phyloP scores from a whole-genome alignment of 2,113 vertebrate genomes.

The Salvelinus fontinalis region DNA sequence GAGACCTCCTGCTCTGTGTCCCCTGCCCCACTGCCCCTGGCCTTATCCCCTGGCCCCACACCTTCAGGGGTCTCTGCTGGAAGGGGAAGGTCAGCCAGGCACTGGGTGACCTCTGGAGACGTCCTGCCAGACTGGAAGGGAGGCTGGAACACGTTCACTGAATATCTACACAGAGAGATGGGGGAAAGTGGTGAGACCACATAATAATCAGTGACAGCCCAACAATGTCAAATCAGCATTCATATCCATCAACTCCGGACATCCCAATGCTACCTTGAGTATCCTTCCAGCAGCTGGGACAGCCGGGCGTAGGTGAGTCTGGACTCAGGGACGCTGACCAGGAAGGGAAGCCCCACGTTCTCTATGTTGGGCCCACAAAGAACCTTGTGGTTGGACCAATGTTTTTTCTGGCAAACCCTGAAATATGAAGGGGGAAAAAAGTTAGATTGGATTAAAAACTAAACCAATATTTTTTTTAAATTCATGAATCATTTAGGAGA shows the following conservation, averaged over 20 bases:
- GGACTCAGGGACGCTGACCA: conserved; percentile 91
- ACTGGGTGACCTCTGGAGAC: conserved; percentile 79
- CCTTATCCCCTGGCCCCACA: conserved; percentile 43
- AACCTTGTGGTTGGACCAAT: conserved; percentile 91
- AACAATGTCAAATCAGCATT: background rate
- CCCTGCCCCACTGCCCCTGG: conserved; percentile 25
- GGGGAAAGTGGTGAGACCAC: no score
- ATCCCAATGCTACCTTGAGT: conserved; percentile 79
- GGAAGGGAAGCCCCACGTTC: conserved; percentile 92
- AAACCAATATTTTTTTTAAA: no score
- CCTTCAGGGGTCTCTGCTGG: conserved; percentile 59
- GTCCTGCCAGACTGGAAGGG: conserved; percentile 89
- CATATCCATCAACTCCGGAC: no score
- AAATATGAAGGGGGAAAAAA: background rate
- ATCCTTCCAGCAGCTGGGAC: conserved; percentile 90
- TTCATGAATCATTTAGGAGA: no score
- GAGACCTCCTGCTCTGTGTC: conserved; percentile 20
- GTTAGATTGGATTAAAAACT: background rate
- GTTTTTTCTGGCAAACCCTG: conserved; percentile 91
- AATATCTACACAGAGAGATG: conserved; percentile 75
- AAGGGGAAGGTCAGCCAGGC: conserved; percentile 64
- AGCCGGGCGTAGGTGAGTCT: conserved; percentile 89
- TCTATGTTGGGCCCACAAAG: conserved; percentile 84
- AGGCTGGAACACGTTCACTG: conserved; percentile 95
- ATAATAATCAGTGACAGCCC: background rate